These are phyloP conservation scores for Struthio camelus DNA, from an alignment of 2,113 vertebrate species.

Conservation along the genomic window DNA sequence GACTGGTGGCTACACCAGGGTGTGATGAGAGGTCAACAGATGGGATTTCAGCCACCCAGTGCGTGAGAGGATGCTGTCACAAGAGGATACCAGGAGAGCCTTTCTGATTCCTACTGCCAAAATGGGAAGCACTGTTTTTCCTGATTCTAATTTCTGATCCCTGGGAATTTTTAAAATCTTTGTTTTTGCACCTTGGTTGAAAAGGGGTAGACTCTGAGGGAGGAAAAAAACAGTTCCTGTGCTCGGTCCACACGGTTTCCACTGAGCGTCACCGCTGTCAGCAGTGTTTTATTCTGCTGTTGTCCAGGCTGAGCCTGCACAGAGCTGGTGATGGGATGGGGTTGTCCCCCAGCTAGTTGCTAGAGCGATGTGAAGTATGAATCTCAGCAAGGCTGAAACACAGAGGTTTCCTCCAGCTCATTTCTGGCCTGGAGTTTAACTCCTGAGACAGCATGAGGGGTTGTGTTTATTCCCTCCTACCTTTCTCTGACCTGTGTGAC, in stretches of 20 bases:
- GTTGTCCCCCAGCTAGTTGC: fast-evolving
- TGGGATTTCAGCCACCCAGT: background rate
- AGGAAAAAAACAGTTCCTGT: background rate
- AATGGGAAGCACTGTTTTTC: background rate
- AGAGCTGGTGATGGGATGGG: background rate
- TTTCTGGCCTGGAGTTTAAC: background rate
- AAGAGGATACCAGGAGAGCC: background rate
- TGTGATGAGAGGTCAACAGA: fast-evolving
- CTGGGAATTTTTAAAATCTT: background rate
- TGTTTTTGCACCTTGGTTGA: background rate
- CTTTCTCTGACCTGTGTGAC: background rate
- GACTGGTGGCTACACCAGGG: background rate
- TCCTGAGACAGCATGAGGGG: background rate
- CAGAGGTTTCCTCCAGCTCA: background rate
- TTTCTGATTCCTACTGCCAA: background rate
- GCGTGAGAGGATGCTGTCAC: background rate
- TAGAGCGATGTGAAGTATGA: background rate
- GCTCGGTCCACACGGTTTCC: fast-evolving
- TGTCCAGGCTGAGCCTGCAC: background rate
- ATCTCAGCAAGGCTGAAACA: background rate
- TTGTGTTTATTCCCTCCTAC: background rate
- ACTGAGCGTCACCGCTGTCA: background rate
- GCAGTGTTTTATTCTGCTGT: fast-evolving
- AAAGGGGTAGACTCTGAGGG: background rate
- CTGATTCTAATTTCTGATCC: background rate